A percentile compares a stretch with the other conserved stretches of the same genome.
Conservation (phyloP, 2,113 vertebrate species). For the Paramormyrops kingsleyae region DNA sequence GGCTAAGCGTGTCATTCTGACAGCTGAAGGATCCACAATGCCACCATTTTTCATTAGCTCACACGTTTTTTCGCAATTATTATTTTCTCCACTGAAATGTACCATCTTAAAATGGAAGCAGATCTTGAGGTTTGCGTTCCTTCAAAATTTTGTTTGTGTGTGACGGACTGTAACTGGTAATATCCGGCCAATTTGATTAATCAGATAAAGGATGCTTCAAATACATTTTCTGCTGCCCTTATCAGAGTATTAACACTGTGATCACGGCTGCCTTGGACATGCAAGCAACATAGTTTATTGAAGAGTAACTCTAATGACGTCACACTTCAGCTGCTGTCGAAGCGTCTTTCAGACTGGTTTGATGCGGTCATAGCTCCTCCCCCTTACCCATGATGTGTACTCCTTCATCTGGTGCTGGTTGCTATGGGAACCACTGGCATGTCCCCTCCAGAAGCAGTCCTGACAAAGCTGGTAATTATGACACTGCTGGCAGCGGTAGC, state of each 20-base stretch:
- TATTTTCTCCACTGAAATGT: background rate
- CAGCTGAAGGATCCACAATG: background rate
- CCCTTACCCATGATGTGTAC: slow-evolving; percentile 98
- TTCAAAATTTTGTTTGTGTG: background rate
- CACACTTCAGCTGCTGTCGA: background rate
- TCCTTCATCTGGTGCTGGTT: slow-evolving; percentile 99
- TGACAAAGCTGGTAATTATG: slow-evolving; percentile 99
- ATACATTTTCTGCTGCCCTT: background rate
- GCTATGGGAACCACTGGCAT: slow-evolving; percentile 96
- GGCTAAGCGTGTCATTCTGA: background rate
- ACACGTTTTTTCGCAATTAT: background rate
- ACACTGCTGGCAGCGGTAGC: slow-evolving; percentile 99
- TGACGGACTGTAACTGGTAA: background rate
- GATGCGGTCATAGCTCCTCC: slow-evolving; percentile 41
- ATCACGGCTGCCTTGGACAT: background rate
- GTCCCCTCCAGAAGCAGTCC: slow-evolving; percentile 99
- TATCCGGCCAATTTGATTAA: background rate
- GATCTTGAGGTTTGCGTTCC: background rate
- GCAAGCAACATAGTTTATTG: background rate
- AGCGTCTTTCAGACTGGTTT: slow-evolving; percentile 29
- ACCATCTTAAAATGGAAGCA: background rate
- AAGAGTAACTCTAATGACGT: background rate
- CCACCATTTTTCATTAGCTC: background rate
- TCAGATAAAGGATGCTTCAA: background rate
- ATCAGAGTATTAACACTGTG: background rate